Conservation (phyloP, 2,888 invertebrate species). For the Bombylius discolor region DNA sequence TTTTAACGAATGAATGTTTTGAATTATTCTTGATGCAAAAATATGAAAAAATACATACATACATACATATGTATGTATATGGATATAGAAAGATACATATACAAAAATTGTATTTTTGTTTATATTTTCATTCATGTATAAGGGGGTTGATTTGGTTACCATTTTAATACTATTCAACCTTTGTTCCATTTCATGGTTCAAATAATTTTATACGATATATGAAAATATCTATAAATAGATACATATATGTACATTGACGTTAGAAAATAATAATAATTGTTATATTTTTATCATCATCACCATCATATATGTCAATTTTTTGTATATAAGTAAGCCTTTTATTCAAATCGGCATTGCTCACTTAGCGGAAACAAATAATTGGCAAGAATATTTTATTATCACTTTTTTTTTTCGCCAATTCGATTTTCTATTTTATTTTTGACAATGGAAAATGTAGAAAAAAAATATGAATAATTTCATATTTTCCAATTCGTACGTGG, state of each 20-base stretch:
- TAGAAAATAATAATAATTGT: too few relatives aligned
- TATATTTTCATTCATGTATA: not conserved
- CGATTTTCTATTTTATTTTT: not conserved
- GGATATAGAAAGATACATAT: not conserved
- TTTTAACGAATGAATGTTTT: too few relatives aligned
- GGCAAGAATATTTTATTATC: slow-evolving; percentile 3
- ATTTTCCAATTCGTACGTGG: too few relatives aligned
- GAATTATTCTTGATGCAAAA: not conserved
- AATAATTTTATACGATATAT: not conserved
- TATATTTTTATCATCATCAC: not conserved
- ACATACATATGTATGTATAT: not conserved
- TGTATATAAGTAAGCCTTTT: too few relatives aligned
- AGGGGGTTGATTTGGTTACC: too few relatives aligned
- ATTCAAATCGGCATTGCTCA: slow-evolving; percentile 3
- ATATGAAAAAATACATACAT: not conserved
- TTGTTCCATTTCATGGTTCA: not conserved
- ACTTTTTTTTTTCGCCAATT: not conserved
- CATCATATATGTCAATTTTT: not conserved
- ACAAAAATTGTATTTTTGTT: too few relatives aligned
- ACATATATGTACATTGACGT: not conserved
- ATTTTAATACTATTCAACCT: not conserved
- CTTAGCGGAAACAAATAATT: slow-evolving; percentile 11
- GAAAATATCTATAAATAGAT: not conserved
- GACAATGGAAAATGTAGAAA: too few relatives aligned
- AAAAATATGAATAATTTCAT: too few relatives aligned